Percentiles rank a stretch among this genome's conserved stretches.
Evolutionary conservation across 1,140 invertebrate genomes (phyloP).

Genomic region (Zaprionus kolodkinae): DNA sequence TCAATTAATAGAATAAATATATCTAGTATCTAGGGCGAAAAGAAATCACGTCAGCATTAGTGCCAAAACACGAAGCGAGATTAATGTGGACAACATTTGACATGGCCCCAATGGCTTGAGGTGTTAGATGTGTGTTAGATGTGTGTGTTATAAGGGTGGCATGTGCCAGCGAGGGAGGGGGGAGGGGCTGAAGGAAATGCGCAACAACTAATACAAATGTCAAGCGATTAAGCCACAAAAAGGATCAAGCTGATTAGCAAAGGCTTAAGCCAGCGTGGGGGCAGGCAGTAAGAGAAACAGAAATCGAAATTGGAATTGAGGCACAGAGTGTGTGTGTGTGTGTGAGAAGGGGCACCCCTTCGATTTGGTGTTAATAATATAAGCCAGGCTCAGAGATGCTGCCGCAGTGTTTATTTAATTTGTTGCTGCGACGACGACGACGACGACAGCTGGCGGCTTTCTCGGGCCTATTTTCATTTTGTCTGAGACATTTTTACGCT

Average conservation of each 20-base stretch:
- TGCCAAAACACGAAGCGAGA: slow-evolving; percentile 64
- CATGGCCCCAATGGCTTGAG: slow-evolving; percentile 27
- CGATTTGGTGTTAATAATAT: slow-evolving; percentile 79
- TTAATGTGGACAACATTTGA: slow-evolving; percentile 70
- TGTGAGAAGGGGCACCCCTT: slow-evolving; percentile 30
- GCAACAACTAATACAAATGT: slow-evolving; percentile 74
- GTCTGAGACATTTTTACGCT: slow-evolving; percentile 54
- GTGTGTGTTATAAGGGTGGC: background rate
- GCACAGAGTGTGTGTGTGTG: background rate
- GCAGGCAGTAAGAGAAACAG: background rate
- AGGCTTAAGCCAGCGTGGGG: slow-evolving; percentile 54
- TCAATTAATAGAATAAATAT: slow-evolving; percentile 77
- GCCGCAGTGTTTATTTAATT: slow-evolving; percentile 77
- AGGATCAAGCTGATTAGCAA: slow-evolving; percentile 78
- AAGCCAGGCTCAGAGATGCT: slow-evolving; percentile 55
- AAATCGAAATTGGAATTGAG: slow-evolving; percentile 21
- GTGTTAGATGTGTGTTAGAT: too few species aligned
- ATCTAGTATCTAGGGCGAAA: slow-evolving; percentile 23
- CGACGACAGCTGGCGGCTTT: slow-evolving; percentile 42
- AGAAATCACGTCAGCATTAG: slow-evolving; percentile 55
- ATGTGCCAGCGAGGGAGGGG: background rate
- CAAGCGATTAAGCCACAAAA: slow-evolving; percentile 79
- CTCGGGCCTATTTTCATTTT: slow-evolving; percentile 22
- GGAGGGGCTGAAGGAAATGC: background rate
- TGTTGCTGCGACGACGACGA: slow-evolving; percentile 43